Evolutionary conservation across 2,888 invertebrate species (phyloP).

Genomic region (Tuta absoluta): DNA sequence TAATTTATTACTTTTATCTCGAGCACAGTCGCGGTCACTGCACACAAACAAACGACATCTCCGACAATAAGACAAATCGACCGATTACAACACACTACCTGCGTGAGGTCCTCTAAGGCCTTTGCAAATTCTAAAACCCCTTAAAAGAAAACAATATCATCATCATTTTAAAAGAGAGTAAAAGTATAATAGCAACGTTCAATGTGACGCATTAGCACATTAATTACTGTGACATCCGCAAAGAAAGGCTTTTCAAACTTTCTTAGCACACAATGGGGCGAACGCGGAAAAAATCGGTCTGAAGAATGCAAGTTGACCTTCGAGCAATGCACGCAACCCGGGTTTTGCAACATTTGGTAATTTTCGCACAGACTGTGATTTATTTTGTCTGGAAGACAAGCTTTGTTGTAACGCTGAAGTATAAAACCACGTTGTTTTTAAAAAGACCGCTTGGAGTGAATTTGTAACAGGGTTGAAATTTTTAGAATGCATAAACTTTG

Average conservation of each 20-base stretch:
- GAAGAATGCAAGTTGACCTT: slow-evolving; percentile 65
- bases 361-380: slow-evolving; percentile 73
- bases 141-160: slow-evolving; percentile 57
- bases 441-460: slow-evolving; percentile 71
- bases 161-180: slow-evolving; percentile 67
- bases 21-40: slow-evolving; percentile 74
- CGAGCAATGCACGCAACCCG: slow-evolving; percentile 48
- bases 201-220: slow-evolving; percentile 66
- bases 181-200: slow-evolving; percentile 63
- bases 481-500: slow-evolving; percentile 51
- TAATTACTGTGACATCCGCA: slow-evolving; percentile 67
- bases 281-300: slow-evolving; percentile 48
- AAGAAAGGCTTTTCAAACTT: slow-evolving; percentile 67
- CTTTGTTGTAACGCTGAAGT: slow-evolving; percentile 56
- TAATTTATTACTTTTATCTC: slow-evolving; percentile 80
- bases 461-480: slow-evolving; percentile 52
- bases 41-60: slow-evolving; percentile 76
- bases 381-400: slow-evolving; percentile 55
- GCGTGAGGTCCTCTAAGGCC: slow-evolving; percentile 47
- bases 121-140: slow-evolving; percentile 63
- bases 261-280: slow-evolving; percentile 54
- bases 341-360: slow-evolving; percentile 72
- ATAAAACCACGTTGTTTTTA: slow-evolving; percentile 61
- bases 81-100: slow-evolving; percentile 78
- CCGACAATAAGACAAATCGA: slow-evolving; percentile 79